These are phyloP conservation scores for Epizoanthus rinbou DNA, from an alignment of 92 coral and sea anemone species.

Conservation along the genomic window DNA sequence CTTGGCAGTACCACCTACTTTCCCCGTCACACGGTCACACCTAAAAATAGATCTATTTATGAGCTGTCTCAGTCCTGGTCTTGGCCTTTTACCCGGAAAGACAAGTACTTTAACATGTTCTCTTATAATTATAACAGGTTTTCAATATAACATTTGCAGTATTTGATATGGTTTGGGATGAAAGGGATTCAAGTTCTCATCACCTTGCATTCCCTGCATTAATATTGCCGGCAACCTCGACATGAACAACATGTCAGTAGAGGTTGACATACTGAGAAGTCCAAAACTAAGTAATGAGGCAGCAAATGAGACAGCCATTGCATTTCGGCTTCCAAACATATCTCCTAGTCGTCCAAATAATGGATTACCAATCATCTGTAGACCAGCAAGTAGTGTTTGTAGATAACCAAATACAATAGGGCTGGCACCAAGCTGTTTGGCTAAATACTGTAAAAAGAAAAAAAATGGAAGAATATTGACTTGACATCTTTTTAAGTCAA, in stretches of 20 bases:
- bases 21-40: too few relatives aligned
- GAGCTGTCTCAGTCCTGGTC: too few relatives aligned
- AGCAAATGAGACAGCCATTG: constrained; percentile 36
- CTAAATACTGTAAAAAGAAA: constrained; percentile 15
- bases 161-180: too few relatives aligned
- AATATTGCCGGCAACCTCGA: constrained; percentile 31
- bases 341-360: constrained; percentile 47
- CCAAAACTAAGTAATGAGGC: constrained; percentile 9
- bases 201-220: constrained; percentile 49
- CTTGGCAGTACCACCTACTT: too few relatives aligned
- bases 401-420: constrained; percentile 45
- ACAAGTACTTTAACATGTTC: too few relatives aligned
- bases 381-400: constrained; percentile 36
- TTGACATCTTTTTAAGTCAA: too few relatives aligned
- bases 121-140: too few relatives aligned
- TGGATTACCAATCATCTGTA: constrained; percentile 41
- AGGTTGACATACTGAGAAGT: constrained; percentile 22
- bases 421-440: constrained; percentile 38
- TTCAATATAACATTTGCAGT: background rate
- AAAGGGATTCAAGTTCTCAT: too few relatives aligned
- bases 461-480: too few relatives aligned
- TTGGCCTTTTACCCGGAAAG: too few relatives aligned
- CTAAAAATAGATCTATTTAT: too few relatives aligned
- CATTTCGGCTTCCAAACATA: constrained; percentile 45
- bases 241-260: constrained; percentile 40